Base-by-base conservation (phyloP, 2,888 invertebrate genomes). In the Noctuana brunneofusca region DNA sequence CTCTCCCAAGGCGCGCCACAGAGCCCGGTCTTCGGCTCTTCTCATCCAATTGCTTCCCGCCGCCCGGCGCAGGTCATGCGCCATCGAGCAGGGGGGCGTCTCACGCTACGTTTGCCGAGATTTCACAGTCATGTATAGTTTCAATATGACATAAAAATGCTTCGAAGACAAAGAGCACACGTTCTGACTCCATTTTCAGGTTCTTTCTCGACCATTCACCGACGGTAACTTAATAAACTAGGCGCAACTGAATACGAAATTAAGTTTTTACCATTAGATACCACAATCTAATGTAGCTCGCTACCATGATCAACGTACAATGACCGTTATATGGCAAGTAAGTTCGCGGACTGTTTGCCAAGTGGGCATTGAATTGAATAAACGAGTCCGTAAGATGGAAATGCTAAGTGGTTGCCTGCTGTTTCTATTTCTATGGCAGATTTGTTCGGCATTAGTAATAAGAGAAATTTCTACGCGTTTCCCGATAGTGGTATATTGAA, bases 321-420 rank as follows among this genome's bases (percentile, higher is more conserved):
- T 59, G 59, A 54, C 60, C 60, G 60, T 60, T 54, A 60, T 27
- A 32, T n/a, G 43, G 43, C 18, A 43, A 54, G 60, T 60, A 43
- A 54, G 60, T 60, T 60, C 54, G 60, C 54, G 54, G 60, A 54
- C 60, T 54, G 60, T 60, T 60, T 60, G 60, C 54, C 54, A 60
- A 54, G 60, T 60, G 54, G 53, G 48, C 46, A 60, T 53, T 60
- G 48, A 54, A 48, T 60, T 46, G 60, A 59, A 58, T 58, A 50
- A 59, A 41, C 41, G 41, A 38, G 41, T 53, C 46, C 43, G 41
- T 53, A 43, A 53, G 59, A 59, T 59, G 59, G 52, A 32, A 59
- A 53, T 53, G 52, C 53, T 59, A 53, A 59, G 59, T 59, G 59
- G 59, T 43, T 27, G 22, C 48, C 11, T 52, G 58, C 52, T 52